These are phyloP conservation scores for Rhabdophis nuchalis DNA, from an alignment of 2,797 vertebrate species.

Conservation along the genomic window DNA sequence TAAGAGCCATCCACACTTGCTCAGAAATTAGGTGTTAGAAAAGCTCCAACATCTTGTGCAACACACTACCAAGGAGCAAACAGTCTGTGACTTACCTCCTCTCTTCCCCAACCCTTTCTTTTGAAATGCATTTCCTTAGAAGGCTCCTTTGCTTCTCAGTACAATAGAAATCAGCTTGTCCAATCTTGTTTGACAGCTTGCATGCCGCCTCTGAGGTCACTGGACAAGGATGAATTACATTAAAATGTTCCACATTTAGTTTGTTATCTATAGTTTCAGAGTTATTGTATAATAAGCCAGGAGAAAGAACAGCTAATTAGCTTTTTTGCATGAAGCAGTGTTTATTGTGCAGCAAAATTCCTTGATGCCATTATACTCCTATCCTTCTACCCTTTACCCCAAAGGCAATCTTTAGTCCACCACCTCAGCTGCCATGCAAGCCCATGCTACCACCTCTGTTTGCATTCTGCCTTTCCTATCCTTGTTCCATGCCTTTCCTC, in stretches of 20 bases:
- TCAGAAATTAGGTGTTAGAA: background rate
- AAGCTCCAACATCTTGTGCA: background rate
- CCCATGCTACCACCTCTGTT: background rate
- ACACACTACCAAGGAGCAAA: background rate
- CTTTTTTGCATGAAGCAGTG: background rate
- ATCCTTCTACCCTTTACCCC: background rate
- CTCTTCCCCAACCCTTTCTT: background rate
- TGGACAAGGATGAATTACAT: background rate
- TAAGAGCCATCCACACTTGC: too few species aligned
- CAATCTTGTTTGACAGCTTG: background rate
- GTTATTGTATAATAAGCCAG: background rate
- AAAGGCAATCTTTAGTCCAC: background rate
- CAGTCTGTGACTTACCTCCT: background rate
- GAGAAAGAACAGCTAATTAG: background rate
- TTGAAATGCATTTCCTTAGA: slow-evolving; percentile 11
- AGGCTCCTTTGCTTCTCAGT: background rate
- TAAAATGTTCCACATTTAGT: slow-evolving; percentile 24
- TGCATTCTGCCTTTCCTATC: background rate
- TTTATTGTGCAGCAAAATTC: background rate
- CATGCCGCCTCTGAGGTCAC: background rate
- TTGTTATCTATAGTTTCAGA: slow-evolving; percentile 7
- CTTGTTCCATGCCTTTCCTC: background rate
- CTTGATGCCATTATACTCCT: background rate
- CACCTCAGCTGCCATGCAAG: background rate
- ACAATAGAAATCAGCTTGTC: background rate